Percentiles rank a stretch among this genome's conserved stretches.
Evolutionary conservation across 1,140 invertebrate species (phyloP).

Genomic region (Aphaenogaster ashmeadi): DNA sequence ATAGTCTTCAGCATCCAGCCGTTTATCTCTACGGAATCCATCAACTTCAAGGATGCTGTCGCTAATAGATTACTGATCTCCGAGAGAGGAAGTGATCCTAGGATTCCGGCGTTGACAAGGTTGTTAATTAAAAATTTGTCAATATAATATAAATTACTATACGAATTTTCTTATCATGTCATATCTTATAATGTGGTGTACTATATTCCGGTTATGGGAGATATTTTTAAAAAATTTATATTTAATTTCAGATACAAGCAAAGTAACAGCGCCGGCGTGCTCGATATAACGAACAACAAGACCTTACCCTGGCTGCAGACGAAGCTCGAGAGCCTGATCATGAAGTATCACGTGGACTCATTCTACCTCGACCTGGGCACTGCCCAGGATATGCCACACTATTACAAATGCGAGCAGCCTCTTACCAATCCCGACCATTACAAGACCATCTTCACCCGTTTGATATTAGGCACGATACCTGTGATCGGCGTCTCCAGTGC

Average conservation of each 20-base stretch:
- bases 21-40: constrained; percentile 94
- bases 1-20: constrained; percentile 95
- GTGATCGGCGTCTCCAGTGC: constrained; percentile 95
- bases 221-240: not conserved
- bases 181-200: not conserved
- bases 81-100: constrained; percentile 91
- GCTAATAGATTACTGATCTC: constrained; percentile 91
- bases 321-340: constrained; percentile 91
- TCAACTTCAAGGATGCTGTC: constrained; percentile 93
- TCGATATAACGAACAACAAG: constrained; percentile 94
- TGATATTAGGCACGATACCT: constrained; percentile 89
- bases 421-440: constrained; percentile 94
- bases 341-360: constrained; percentile 93
- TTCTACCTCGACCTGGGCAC: constrained; percentile 97
- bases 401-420: constrained; percentile 92
- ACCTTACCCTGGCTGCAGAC: constrained; percentile 93
- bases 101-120: constrained; percentile 92
- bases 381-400: constrained; percentile 94
- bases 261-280: constrained; percentile 91
- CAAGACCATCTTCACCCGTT: constrained; percentile 91
- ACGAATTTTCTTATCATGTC: not conserved
- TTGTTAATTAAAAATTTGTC: constrained; percentile 47
- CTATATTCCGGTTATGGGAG: not conserved
- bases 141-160: constrained; percentile 24
- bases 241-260: constrained; percentile 89